Conservation (phyloP, 2,113 vertebrate genomes). For the Corvus moneduloides region DNA sequence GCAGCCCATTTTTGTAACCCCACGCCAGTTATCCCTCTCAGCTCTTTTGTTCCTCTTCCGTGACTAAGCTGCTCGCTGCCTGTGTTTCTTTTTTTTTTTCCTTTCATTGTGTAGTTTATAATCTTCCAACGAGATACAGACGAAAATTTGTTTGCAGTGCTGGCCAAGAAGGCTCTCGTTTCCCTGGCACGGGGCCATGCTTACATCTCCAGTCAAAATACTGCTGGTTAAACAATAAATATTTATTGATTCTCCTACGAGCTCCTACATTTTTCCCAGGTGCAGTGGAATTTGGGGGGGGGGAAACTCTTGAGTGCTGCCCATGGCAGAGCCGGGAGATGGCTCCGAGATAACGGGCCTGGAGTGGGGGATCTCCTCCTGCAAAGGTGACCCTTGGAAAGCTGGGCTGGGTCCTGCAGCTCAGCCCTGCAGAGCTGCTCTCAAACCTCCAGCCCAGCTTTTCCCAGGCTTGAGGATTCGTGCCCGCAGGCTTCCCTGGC, state of each 20-base stretch:
- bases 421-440: background rate
- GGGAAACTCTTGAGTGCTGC: background rate
- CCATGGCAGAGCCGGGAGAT: background rate
- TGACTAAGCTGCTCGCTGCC: slow-evolving; percentile 6
- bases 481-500: background rate
- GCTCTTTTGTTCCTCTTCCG: slow-evolving; percentile 41
- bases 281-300: slow-evolving; percentile 23
- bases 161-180: slow-evolving; percentile 49
- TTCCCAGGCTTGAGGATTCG: background rate
- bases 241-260: slow-evolving; percentile 71
- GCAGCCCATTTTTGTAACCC: background rate
- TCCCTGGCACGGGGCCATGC: slow-evolving; percentile 54
- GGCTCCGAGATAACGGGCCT: background rate
- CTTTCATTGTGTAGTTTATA: slow-evolving; percentile 33
- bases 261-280: slow-evolving; percentile 63
- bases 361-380: background rate
- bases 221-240: slow-evolving; percentile 69
- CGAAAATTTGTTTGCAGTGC: slow-evolving; percentile 9
- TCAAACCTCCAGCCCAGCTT: background rate
- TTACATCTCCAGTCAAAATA: slow-evolving; percentile 70
- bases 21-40: background rate
- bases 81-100: background rate
- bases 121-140: slow-evolving; percentile 47
- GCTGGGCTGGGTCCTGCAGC: background rate
- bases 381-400: background rate